A percentile compares a stretch with the other conserved stretches of the same genome.
Evolutionary conservation across 2,797 vertebrate genomes (phyloP).

Genomic region (Glossophaga mutica): DNA sequence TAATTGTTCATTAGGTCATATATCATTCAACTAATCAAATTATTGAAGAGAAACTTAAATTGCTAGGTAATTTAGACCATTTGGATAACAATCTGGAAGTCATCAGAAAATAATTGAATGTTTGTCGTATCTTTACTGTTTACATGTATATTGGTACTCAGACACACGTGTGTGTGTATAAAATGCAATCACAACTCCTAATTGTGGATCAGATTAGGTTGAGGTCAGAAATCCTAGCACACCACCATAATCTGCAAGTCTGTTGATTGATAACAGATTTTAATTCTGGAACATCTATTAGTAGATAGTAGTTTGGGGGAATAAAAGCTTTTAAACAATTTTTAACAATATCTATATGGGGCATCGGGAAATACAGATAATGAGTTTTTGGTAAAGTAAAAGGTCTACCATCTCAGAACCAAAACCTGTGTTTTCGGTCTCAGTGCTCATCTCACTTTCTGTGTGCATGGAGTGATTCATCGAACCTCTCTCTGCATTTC

Average conservation of each 20-base stretch:
- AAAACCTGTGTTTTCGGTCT: neutral
- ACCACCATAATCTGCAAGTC: neutral
- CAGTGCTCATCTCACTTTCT: neutral
- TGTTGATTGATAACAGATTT: neutral
- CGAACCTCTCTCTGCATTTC: neutral
- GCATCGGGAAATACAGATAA: neutral
- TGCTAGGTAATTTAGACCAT: neutral
- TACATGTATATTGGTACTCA: neutral
- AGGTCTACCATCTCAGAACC: neutral
- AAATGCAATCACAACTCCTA: neutral
- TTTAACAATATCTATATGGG: neutral
- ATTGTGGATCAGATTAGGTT: neutral
- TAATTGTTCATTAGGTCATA: neutral
- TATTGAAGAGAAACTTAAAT: neutral
- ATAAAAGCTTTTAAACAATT: neutral
- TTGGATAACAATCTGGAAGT: neutral
- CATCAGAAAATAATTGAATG: neutral
- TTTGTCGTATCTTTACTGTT: neutral
- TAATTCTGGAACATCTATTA: slow-evolving; percentile 10
- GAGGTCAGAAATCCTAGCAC: neutral
- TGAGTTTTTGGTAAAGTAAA: neutral
- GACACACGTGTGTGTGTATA: neutral
- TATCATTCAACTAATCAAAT: neutral
- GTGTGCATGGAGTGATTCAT: neutral
- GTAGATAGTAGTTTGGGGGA: neutral